Evolutionary conservation across 2,888 invertebrate genomes (phyloP).

Genomic region (Monoplex corrugatus): DNA sequence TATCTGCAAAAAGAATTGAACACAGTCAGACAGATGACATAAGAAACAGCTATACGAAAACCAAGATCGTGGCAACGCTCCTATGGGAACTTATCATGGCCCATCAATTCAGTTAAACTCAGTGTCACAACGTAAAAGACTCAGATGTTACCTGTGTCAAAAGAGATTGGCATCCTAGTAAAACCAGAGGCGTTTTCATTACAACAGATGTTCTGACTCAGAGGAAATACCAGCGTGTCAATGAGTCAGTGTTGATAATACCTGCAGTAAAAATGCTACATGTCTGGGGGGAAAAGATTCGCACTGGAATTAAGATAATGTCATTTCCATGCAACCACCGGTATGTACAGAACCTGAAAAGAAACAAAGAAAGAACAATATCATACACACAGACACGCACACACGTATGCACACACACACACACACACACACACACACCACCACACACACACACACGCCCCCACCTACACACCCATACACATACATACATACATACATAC

Average conservation of each 20-base stretch:
- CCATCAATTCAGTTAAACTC: too few species aligned
- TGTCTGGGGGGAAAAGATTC: too few species aligned
- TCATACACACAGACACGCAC: background rate
- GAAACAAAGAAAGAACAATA: background rate
- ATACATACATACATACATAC: too few species aligned
- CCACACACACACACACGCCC: too few species aligned
- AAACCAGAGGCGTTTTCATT: constrained; percentile 8
- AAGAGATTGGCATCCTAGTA: too few species aligned
- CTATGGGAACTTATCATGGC: too few species aligned
- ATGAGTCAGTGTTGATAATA: background rate
- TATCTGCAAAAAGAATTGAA: too few species aligned
- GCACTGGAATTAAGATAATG: constrained; percentile 29
- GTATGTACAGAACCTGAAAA: too few species aligned
- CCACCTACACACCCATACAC: too few species aligned
- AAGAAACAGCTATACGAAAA: too few species aligned
- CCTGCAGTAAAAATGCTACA: background rate
- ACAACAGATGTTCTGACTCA: background rate
- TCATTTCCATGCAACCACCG: background rate
- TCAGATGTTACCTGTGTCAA: too few species aligned
- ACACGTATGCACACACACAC: background rate
- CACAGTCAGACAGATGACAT: too few species aligned
- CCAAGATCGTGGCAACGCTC: background rate
- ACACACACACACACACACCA: background rate
- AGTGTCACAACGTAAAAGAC: background rate
- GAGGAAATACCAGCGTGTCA: constrained; percentile 1